Evolutionary conservation across 2,113 vertebrate species (phyloP).

Genomic region (Sylvietta virens): DNA sequence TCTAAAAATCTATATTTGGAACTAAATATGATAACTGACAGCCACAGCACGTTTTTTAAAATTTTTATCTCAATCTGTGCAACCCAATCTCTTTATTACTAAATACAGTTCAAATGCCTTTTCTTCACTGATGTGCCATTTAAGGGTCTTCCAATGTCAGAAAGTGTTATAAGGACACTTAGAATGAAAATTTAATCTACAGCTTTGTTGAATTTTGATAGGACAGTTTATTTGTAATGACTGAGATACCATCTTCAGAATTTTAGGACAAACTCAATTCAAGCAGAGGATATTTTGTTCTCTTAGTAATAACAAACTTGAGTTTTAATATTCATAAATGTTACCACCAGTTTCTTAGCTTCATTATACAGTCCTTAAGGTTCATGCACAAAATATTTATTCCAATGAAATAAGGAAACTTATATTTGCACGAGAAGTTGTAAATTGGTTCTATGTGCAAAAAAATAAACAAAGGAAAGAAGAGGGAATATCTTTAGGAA

Average conservation of each 20-base stretch:
- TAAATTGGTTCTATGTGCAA: slow-evolving; percentile 7
- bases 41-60: background rate
- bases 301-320: slow-evolving; percentile 18
- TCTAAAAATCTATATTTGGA: background rate
- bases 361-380: slow-evolving; percentile 15
- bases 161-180: slow-evolving; percentile 47
- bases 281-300: slow-evolving; percentile 14
- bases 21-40: background rate
- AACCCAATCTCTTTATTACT: slow-evolving; percentile 16
- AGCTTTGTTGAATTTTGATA: background rate
- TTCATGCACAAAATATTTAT: background rate
- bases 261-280: slow-evolving; percentile 42
- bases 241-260: slow-evolving; percentile 9
- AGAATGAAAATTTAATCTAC: slow-evolving; percentile 28
- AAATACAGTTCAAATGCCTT: slow-evolving; percentile 16
- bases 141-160: background rate
- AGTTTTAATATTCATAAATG: slow-evolving; percentile 27
- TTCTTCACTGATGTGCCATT: slow-evolving; percentile 25
- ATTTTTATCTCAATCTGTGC: background rate
- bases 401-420: slow-evolving; percentile 1
- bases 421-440: background rate
- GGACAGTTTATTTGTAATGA: slow-evolving; percentile 21
- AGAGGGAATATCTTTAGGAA: background rate
- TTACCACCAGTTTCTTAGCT: slow-evolving; percentile 32
- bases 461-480: slow-evolving; percentile 7